Base-by-base conservation (phyloP, 2,888 invertebrate genomes). In the Furcula furcula region DNA sequence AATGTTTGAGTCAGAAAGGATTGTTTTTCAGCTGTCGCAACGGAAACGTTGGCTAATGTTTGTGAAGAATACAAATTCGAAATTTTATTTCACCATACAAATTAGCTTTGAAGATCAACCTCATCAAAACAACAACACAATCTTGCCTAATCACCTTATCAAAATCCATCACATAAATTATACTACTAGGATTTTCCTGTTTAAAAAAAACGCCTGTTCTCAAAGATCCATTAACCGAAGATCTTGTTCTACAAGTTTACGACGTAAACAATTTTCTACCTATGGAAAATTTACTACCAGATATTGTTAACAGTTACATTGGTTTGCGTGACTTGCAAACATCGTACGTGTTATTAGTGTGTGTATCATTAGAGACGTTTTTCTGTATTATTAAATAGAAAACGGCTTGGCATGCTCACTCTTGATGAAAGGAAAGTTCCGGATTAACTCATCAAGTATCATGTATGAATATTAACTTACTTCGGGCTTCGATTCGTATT, bases 261-360 rank as follows among this genome's bases (percentile, higher is more conserved):
- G 56, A 65, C 60, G 63, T 60, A 77, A 76, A 75, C 65, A 73
- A 62, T 70, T 74, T 73, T 68, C 71, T 71, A 51, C 53, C 40
- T 43, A 66, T 82, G 81, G 83, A 83, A 85, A 84, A 76, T 77
- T 80, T 78, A 69, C 69, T 62, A 63, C 57, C 31, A 57, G 53
- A 59, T 57, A 68, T 75, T 75, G 69, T 76, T n/a, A n/a, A n/a
- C n/a, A n/a, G n/a, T n/a, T 35, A 40, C 36, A 55, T 44, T 50
- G 45, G 44, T 50, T 73, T 55, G 78, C 78, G 74, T 80, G 79
- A 67, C 76, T n/a, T 54, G 45, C 38, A 49, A 40, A 60, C 56
- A 70, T 76, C 65, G 62, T 52, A 56, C 46, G 56, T 54, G 43
- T 34, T 48, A 36, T 31, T 37, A 30, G 48, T 52, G 53, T 52